Evolutionary conservation across 2,113 vertebrate genomes (phyloP).

Genomic region (Mus musculus): GRCm39 chr8:102583001-102583500

Average conservation of each 20-base stretch:
- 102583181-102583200: neutral
- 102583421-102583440: neutral
- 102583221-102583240: neutral
- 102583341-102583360: neutral
- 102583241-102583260: neutral
- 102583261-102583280: neutral
- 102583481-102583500: neutral
- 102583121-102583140: neutral
- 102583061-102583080: neutral
- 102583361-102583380: neutral
- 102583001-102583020: too few relatives aligned
- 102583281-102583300: neutral
- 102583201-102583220: neutral
- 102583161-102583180: neutral
- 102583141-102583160: neutral
- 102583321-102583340: neutral
- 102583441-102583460: neutral
- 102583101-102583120: neutral
- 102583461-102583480: too few relatives aligned
- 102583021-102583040: neutral
- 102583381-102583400: neutral
- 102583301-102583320: neutral
- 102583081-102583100: slow-evolving; percentile 16
- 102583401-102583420: neutral
- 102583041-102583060: neutral